Conservation (phyloP, 1,140 invertebrate genomes). For the Dendroctonus ponderosae region DNA sequence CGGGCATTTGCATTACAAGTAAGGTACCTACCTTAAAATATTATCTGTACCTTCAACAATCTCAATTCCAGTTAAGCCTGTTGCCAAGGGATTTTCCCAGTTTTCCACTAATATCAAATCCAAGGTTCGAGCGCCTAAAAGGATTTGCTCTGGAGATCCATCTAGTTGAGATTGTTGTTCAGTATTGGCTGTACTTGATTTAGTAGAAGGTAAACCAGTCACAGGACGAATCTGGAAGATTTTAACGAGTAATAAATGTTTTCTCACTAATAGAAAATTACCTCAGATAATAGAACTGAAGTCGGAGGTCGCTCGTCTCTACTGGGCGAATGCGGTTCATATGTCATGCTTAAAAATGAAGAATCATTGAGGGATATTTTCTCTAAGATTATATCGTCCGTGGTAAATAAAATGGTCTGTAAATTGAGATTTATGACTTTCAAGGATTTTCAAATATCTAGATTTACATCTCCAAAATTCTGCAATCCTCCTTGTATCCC, state of each 20-base stretch:
- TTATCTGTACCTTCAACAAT: conserved; percentile 50
- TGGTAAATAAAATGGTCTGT: conserved; percentile 82
- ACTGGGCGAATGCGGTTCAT: conserved; percentile 51
- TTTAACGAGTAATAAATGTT: conserved; percentile 1
- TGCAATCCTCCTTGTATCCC: conserved; percentile 67
- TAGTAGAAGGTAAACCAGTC: conserved; percentile 31
- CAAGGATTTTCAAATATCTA: neutral
- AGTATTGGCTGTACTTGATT: neutral
- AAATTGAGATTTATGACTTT: conserved; percentile 37
- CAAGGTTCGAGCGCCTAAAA: conserved; percentile 44
- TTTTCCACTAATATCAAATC: conserved; percentile 59
- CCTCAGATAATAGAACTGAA: conserved; percentile 44
- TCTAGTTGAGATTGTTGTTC: conserved; percentile 13
- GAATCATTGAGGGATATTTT: conserved; percentile 69
- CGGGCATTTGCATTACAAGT: too few relatives aligned
- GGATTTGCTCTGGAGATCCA: conserved; percentile 40
- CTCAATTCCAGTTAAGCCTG: conserved; percentile 61
- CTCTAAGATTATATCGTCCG: conserved; percentile 71
- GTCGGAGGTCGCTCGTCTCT: conserved; percentile 60
- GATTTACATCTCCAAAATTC: conserved; percentile 75
- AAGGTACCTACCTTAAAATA: conserved; percentile 16
- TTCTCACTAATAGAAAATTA: conserved; percentile 1
- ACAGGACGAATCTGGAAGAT: conserved; percentile 35
- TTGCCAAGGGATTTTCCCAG: conserved; percentile 58
- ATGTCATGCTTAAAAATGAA: conserved; percentile 55